Base-by-base conservation (phyloP, 2,888 invertebrate genomes). In the Dimorphilus gyrociliatus region DNA sequence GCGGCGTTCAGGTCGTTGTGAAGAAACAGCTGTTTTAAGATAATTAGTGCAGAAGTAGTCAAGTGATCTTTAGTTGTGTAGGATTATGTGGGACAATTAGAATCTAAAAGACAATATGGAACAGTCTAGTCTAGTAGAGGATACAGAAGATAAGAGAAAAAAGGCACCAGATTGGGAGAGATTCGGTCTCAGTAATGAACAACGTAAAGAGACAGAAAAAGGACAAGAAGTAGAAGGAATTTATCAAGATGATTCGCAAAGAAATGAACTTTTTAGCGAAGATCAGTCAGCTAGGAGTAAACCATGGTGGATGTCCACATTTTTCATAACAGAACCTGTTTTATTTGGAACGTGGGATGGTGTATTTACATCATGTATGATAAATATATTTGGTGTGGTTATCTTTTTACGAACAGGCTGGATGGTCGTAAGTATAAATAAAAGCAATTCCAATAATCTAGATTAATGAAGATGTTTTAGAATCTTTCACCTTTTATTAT, bases 331-430 rank as follows among this genome's bases (percentile, higher is more conserved):
- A 19, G 84, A 90, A 62, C 88, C 86, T 19, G 81, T 90, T 31
- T 67, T 90, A 30, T 92, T 94, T 68, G 90, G 92, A 10, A 86
- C 88, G 1, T 92, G 85, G 84, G 92, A 92, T 65, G 92, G 92
- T 40, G 92, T 94, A 5, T 94, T 90, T 60, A 88, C 90, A 32
- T 86, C 90, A 30, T 90, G 88, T 58, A 74, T 94, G 50, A 86
- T 92, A 54, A 92, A 92, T 64, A 84, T 92, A 35, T 86, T 94
- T 67, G 90, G 92, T 52, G 90, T 92, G 1, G 88, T 92, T 60
- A 86, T 92, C 37, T 92, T 94, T 64, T 69, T 94, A 36, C 70
- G 92, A 48, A 84, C 88, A 38, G 92, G 92, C 40, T 94, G 92
- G 92, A 84, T 94, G 54, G 90, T 94, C 30, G 88, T 80, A 41